Percentiles rank a stretch among this genome's conserved stretches.
Conservation (phyloP, 64 coral and sea anemone genomes). For the Orbicella faveolata region DNA sequence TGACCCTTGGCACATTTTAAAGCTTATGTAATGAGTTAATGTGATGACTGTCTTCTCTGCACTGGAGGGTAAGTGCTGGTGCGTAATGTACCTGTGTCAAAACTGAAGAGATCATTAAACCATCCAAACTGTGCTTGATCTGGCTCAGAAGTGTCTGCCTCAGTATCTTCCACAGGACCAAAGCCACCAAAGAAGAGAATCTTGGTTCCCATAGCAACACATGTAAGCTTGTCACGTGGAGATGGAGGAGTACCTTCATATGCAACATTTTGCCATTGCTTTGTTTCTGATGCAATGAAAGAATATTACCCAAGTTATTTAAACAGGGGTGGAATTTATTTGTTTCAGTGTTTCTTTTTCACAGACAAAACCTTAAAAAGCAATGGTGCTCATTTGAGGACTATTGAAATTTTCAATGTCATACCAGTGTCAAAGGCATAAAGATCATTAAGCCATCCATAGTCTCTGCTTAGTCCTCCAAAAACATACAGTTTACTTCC, state of each 20-base stretch:
- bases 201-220: conserved; percentile 61
- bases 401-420: not conserved
- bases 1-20: no score
- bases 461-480: conserved; percentile 77
- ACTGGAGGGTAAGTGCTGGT: no score
- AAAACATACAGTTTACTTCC: conserved; percentile 75
- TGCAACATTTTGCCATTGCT: conserved; percentile 62
- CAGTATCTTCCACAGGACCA: conserved; percentile 56
- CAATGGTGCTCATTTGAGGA: not conserved
- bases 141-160: conserved; percentile 19
- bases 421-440: conserved; percentile 73
- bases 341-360: not conserved
- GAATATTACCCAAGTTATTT: not conserved
- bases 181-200: conserved; percentile 80
- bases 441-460: conserved; percentile 85
- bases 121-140: conserved; percentile 76
- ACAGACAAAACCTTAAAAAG: not conserved
- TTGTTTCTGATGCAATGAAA: conserved; percentile 40
- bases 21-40: not conserved
- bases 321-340: not conserved
- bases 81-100: conserved; percentile 60
- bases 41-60: not conserved
- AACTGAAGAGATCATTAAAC: conserved; percentile 83
- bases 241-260: conserved; percentile 53
- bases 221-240: conserved; percentile 68